Percentiles rank a stretch among this genome's conserved stretches.
Conservation (phyloP, 2,113 vertebrate species). For the Corydoras maculifer region DNA sequence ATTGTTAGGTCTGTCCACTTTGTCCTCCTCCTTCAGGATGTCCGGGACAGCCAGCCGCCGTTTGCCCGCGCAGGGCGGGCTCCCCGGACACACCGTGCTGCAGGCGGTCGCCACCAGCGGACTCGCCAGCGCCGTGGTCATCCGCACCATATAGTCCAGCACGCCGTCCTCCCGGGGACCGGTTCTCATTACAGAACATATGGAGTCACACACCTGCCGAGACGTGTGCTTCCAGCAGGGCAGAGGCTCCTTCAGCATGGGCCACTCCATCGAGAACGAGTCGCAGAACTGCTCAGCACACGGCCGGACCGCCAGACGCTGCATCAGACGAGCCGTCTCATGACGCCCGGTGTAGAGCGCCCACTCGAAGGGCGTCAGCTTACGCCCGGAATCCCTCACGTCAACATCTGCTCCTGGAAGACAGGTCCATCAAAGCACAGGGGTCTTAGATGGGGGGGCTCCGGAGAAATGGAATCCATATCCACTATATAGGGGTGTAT, state of each 20-base stretch:
- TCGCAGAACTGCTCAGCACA: slow-evolving; percentile 84
- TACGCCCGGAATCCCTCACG: slow-evolving; percentile 72
- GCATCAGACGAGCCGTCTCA: slow-evolving; percentile 75
- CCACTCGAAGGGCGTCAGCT: slow-evolving; percentile 82
- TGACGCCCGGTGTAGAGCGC: slow-evolving; percentile 82
- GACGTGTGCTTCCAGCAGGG: slow-evolving; percentile 68
- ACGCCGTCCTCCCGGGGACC: slow-evolving; percentile 75
- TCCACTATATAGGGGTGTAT: too few relatives aligned
- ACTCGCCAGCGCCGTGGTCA: slow-evolving; percentile 79
- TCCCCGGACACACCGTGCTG: slow-evolving; percentile 76
- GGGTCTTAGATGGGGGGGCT: too few relatives aligned
- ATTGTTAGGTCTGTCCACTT: slow-evolving; percentile 55
- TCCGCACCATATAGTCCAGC: slow-evolving; percentile 83
- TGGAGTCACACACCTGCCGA: slow-evolving; percentile 57
- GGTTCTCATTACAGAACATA: slow-evolving; percentile 57
- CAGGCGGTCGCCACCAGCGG: slow-evolving; percentile 77
- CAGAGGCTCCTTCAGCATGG: slow-evolving; percentile 70
- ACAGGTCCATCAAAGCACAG: background rate
- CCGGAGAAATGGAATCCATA: too few relatives aligned
- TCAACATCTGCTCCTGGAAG: slow-evolving; percentile 77
- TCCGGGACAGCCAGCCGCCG: slow-evolving; percentile 79
- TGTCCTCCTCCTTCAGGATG: slow-evolving; percentile 70
- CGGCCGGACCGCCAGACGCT: slow-evolving; percentile 74
- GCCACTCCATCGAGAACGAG: slow-evolving; percentile 78
- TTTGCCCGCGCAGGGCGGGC: slow-evolving; percentile 80